Conservation (phyloP, 1,140 invertebrate species). For the Homarus americanus region DNA sequence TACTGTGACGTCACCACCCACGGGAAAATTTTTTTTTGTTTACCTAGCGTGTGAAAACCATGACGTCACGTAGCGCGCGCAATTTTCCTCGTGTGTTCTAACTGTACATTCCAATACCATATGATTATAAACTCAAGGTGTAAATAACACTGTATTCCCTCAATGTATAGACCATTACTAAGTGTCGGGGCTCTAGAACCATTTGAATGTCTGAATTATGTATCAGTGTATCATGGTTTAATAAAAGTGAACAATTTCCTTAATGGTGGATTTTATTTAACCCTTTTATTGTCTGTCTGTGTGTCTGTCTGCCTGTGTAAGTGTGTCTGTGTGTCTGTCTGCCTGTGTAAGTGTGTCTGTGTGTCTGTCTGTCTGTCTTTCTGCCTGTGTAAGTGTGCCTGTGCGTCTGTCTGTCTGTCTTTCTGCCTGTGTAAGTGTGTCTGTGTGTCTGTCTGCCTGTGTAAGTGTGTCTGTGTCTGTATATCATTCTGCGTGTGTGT, state of each 20-base stretch:
- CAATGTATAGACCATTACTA: constrained; percentile 6
- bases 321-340: too few species aligned
- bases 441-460: too few species aligned
- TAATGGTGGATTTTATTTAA: not conserved
- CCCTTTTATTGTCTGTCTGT: not conserved
- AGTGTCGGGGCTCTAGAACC: not conserved
- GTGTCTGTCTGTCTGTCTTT: too few species aligned
- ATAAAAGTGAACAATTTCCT: constrained; percentile 61
- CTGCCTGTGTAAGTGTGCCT: too few species aligned
- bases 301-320: too few species aligned
- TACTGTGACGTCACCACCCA: not conserved
- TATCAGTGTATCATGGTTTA: constrained; percentile 59
- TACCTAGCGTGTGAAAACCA: not conserved
- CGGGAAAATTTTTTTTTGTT: not conserved
- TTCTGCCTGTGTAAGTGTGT: too few species aligned
- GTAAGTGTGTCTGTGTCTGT: too few species aligned
- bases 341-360: too few species aligned
- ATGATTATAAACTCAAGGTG: constrained; percentile 14
- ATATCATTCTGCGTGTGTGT: too few species aligned
- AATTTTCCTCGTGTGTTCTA: not conserved
- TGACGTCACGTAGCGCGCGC: not conserved
- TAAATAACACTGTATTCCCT: constrained; percentile 23
- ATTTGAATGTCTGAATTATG: constrained; percentile 25
- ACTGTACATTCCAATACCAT: constrained; percentile 50
- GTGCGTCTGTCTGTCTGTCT: too few species aligned